Conservation (phyloP, 2,113 vertebrate species). For the Rousettus leschenaultii region DNA sequence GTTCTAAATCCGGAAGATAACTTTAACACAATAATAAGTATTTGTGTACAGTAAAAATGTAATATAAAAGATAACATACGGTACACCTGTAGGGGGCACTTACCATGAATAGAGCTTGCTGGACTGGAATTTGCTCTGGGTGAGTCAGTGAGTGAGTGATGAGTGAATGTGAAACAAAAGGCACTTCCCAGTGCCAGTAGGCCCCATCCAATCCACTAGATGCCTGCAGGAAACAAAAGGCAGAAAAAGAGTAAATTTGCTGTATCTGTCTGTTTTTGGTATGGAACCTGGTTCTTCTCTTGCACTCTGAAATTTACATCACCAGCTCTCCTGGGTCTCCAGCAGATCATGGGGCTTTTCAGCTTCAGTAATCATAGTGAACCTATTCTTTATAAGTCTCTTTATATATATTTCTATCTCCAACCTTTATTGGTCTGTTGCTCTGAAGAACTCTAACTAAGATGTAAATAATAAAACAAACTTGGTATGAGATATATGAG, state of each 20-base stretch:
- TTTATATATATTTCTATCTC: background rate
- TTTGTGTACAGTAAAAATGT: background rate
- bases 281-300: background rate
- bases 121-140: background rate
- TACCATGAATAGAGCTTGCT: background rate
- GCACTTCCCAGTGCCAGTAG: too few relatives aligned
- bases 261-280: background rate
- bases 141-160: background rate
- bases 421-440: background rate
- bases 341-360: background rate
- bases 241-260: background rate
- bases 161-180: background rate
- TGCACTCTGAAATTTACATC: background rate
- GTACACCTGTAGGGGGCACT: background rate
- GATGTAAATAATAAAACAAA: background rate
- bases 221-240: background rate
- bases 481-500: background rate
- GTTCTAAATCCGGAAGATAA: background rate
- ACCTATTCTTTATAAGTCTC: background rate
- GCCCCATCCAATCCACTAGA: background rate
- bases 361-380: background rate
- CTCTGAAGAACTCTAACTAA: background rate
- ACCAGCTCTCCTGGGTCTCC: background rate
- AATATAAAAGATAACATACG: background rate
- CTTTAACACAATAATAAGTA: background rate